Percentiles rank a stretch among this genome's conserved stretches.
Conservation (phyloP, 2,113 vertebrate species). For the Centropristis striata region DNA sequence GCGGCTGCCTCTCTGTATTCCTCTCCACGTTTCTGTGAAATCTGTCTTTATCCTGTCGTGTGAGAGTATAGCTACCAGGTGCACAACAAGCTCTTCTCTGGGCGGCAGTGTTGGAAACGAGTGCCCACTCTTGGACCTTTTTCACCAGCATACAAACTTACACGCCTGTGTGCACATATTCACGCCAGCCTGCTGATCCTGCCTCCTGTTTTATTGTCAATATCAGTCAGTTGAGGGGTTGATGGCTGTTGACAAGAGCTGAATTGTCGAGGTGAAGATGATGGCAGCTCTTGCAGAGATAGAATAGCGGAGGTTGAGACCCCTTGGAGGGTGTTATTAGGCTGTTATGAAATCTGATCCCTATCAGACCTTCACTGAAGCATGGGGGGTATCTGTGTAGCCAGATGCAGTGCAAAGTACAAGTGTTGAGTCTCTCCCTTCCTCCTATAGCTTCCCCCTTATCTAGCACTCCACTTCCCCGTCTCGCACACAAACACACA, state of each 20-base stretch:
- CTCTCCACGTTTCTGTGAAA: conserved; percentile 61
- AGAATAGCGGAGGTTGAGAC: conserved; percentile 72
- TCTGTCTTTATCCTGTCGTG: conserved; percentile 56
- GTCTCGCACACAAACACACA: conserved; percentile 16
- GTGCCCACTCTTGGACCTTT: conserved; percentile 56
- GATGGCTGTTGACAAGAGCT: conserved; percentile 70
- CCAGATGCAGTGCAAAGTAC: conserved; percentile 60
- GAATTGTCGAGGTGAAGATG: conserved; percentile 74
- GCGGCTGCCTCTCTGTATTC: conserved; percentile 66
- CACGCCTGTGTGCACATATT: conserved; percentile 59
- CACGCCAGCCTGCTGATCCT: conserved; percentile 54
- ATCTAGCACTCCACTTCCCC: conserved; percentile 25
- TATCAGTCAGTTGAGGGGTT: conserved; percentile 68
- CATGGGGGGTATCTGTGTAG: conserved; percentile 32
- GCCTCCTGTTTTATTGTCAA: conserved; percentile 79
- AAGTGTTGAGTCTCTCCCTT: conserved; percentile 48
- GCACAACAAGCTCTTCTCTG: conserved; percentile 46
- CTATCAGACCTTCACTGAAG: conserved; percentile 63
- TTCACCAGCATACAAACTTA: conserved; percentile 34
- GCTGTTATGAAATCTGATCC: conserved; percentile 75
- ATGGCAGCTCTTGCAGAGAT: conserved; percentile 71
- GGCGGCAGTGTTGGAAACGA: conserved; percentile 37
- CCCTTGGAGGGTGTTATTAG: conserved; percentile 77
- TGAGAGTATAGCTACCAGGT: conserved; percentile 51
- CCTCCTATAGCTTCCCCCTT: conserved; percentile 55